These are phyloP conservation scores for Mesorhabditis spiculigera DNA, from an alignment of 2,888 invertebrate genomes.

Conservation along the genomic window DNA sequence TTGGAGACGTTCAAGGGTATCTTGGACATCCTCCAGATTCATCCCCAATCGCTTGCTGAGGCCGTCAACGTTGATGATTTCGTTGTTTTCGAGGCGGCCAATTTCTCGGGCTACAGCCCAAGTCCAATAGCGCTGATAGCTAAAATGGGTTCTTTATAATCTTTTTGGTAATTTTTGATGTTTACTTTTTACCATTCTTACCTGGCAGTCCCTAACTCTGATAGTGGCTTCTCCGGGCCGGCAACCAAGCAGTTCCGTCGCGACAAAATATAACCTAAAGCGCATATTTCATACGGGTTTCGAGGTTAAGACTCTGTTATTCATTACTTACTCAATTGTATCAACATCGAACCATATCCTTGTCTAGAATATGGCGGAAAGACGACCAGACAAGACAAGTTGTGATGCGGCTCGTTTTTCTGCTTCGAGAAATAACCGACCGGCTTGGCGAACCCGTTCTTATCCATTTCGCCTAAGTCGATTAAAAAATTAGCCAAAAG, in stretches of 20 bases:
- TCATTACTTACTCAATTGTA: conserved; percentile 13
- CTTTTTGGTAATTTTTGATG: neutral
- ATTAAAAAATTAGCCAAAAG: neutral
- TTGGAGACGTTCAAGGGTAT: neutral
- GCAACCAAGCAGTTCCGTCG: conserved; percentile 10
- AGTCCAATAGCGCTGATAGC: neutral
- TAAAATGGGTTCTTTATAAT: neutral
- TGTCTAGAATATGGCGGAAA: conserved; percentile 11
- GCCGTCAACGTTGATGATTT: neutral
- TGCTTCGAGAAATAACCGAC: conserved; percentile 16
- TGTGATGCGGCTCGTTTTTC: neutral
- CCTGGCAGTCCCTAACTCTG: conserved; percentile 11
- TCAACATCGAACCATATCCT: conserved; percentile 12
- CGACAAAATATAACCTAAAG: conserved; percentile 15
- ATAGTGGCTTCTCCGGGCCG: conserved; percentile 15
- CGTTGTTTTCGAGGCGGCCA: neutral
- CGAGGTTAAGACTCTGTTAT: too few species aligned
- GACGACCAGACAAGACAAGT: conserved; percentile 14
- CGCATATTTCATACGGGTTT: neutral
- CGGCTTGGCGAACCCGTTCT: neutral
- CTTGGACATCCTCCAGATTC: neutral
- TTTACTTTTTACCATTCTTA: neutral
- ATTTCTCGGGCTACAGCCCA: neutral
- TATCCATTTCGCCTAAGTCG: neutral
- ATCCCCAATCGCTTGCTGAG: neutral